Conservation (phyloP, 2,888 invertebrate genomes). For the Epistrophella euchroma region DNA sequence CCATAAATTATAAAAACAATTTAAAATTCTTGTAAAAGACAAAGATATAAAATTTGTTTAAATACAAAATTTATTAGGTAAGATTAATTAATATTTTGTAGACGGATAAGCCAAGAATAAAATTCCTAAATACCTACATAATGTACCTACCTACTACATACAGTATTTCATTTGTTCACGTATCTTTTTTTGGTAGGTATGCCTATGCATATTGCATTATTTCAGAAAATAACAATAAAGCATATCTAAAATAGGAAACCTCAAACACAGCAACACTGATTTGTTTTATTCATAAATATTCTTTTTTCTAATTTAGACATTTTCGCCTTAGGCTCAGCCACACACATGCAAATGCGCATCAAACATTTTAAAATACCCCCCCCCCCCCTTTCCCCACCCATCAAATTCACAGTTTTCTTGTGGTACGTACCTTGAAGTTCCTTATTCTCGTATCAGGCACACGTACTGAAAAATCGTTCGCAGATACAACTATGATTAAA, state of each 20-base stretch:
- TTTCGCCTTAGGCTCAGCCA: slow-evolving; percentile 22
- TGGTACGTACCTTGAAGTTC: slow-evolving; percentile 45
- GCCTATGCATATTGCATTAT: too few relatives aligned
- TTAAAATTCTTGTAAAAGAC: background rate
- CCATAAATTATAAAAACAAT: too few relatives aligned
- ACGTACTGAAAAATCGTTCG: slow-evolving; percentile 13
- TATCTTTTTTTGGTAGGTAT: too few relatives aligned
- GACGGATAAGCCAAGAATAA: too few relatives aligned
- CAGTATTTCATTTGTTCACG: too few relatives aligned
- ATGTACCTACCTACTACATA: too few relatives aligned
- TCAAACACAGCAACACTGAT: slow-evolving; percentile 28
- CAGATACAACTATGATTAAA: background rate
- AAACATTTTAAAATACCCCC: background rate
- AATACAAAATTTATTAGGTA: too few relatives aligned
- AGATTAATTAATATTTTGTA: too few relatives aligned
- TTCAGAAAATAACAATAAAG: background rate
- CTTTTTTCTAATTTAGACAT: background rate
- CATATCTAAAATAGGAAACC: background rate
- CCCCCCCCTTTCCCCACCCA: background rate
- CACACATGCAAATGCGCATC: slow-evolving; percentile 38
- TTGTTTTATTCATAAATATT: background rate
- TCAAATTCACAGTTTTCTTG: background rate
- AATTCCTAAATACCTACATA: too few relatives aligned
- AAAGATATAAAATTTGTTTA: too few relatives aligned
- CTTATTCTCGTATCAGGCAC: slow-evolving; percentile 23